Conservation (phyloP, 2,113 vertebrate genomes). For the Plecotus auritus region DNA sequence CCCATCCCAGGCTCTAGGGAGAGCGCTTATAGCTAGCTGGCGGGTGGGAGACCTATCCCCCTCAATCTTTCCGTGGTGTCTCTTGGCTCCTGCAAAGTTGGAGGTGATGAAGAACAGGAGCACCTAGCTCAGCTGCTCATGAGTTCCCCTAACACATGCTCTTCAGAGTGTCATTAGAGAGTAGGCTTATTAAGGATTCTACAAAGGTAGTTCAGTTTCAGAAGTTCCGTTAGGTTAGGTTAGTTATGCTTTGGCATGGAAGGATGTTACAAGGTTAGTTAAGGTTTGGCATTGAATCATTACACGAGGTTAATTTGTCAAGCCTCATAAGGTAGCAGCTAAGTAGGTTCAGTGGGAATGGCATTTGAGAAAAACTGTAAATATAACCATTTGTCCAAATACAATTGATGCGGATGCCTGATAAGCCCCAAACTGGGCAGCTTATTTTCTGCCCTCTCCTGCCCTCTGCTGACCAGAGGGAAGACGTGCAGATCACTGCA, state of each 20-base stretch:
- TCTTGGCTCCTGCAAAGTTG: neutral
- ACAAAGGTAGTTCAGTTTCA: neutral
- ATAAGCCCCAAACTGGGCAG: neutral
- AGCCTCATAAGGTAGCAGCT: neutral
- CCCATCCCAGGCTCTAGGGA: neutral
- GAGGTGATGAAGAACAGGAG: neutral
- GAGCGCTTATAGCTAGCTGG: neutral
- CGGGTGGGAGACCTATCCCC: neutral
- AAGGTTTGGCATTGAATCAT: neutral
- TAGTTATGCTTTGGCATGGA: neutral
- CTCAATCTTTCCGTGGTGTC: neutral
- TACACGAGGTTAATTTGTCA: neutral
- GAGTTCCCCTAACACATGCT: neutral
- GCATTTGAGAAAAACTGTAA: neutral
- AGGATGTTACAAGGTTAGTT: neutral
- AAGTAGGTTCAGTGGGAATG: neutral
- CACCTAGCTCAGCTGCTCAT: neutral
- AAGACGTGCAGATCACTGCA: neutral
- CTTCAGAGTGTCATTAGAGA: neutral
- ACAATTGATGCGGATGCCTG: neutral
- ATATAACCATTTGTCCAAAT: neutral
- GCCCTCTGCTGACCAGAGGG: slow-evolving; percentile 21
- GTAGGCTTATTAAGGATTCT: neutral
- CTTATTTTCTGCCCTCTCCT: slow-evolving; percentile 53
- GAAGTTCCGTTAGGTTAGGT: neutral